A percentile compares a stretch with the other conserved stretches of the same genome.
Conservation (phyloP, 2,888 invertebrate species). For the Elmis aenea region DNA sequence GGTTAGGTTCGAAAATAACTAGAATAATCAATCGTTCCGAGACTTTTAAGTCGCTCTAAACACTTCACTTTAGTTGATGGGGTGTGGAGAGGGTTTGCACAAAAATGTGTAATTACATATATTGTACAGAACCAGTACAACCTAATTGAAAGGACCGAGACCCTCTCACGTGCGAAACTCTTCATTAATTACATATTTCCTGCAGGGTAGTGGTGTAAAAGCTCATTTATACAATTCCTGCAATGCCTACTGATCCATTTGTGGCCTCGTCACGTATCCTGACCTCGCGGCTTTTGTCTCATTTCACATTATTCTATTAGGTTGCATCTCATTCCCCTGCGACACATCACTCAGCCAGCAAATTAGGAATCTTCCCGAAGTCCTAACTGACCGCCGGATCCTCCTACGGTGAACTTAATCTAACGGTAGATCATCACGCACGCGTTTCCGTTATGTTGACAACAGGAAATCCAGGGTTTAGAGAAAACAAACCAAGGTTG, state of each 20-base stretch:
- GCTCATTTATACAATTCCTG: slow-evolving; percentile 38
- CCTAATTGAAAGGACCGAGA: no score
- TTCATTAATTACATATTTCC: slow-evolving; percentile 36
- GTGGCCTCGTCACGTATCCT: slow-evolving; percentile 25
- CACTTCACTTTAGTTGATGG: no score
- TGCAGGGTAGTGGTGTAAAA: slow-evolving; percentile 31
- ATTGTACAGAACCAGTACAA: no score
- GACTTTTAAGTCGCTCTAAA: no score
- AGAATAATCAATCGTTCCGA: no score
- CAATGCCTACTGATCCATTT: slow-evolving; percentile 33
- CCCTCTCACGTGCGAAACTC: slow-evolving; percentile 33
- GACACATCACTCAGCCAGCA: slow-evolving; percentile 31
- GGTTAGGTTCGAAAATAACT: no score
- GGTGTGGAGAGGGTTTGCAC: no score
- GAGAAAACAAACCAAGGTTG: slow-evolving; percentile 8
- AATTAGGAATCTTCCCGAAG: slow-evolving; percentile 25
- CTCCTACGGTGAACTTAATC: slow-evolving; percentile 19
- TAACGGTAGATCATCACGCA: slow-evolving; percentile 22
- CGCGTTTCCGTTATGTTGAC: slow-evolving; percentile 16
- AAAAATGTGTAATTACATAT: no score
- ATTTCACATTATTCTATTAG: slow-evolving; percentile 37
- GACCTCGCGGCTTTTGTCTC: slow-evolving; percentile 34
- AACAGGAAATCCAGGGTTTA: slow-evolving; percentile 13
- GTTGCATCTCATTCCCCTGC: slow-evolving; percentile 29
- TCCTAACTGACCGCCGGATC: slow-evolving; percentile 15